phyloP scores from a whole-genome alignment of 2,888 invertebrate species.

The Netelia virgata region DNA sequence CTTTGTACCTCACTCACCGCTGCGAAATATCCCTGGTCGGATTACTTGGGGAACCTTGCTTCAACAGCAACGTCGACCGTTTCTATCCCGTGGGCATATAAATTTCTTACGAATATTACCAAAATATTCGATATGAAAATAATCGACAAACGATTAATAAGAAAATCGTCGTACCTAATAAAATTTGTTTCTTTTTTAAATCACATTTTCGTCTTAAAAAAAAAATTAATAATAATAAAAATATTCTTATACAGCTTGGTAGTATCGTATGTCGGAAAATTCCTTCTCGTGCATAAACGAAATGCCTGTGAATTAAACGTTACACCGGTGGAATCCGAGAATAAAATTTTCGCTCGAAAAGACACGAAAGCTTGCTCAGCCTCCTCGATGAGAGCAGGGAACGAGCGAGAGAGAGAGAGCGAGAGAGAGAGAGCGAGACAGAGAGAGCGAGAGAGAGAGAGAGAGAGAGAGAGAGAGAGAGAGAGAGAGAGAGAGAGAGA shows the following conservation, averaged over 20 bases:
- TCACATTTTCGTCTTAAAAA: too few relatives aligned
- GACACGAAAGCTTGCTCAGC: conserved; percentile 37
- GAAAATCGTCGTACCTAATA: too few relatives aligned
- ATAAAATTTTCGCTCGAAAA: conserved; percentile 52
- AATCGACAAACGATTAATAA: too few relatives aligned
- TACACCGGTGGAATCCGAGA: conserved; percentile 23
- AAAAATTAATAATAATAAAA: too few relatives aligned
- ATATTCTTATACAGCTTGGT: too few relatives aligned
- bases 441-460: conserved; percentile 20
- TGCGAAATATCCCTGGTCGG: conserved; percentile 45
- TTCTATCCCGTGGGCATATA: conserved; percentile 10
- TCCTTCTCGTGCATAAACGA: conserved; percentile 21
- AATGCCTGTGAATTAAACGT: conserved; percentile 49
- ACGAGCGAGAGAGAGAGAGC: conserved; percentile 23
- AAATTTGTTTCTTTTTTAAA: too few relatives aligned
- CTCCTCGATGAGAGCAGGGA: conserved; percentile 9
- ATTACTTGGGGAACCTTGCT: conserved; percentile 38
- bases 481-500: conserved; percentile 21
- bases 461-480: conserved; percentile 21
- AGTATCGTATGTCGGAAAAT: background rate
- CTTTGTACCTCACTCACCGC: conserved; percentile 33
- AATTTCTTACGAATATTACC: conserved; percentile 1
- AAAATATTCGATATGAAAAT: background rate
- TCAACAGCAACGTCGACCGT: background rate
- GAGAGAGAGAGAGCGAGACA: conserved; percentile 10